Conservation (phyloP, 2,888 invertebrate species). For the Smittia sp. region DNA sequence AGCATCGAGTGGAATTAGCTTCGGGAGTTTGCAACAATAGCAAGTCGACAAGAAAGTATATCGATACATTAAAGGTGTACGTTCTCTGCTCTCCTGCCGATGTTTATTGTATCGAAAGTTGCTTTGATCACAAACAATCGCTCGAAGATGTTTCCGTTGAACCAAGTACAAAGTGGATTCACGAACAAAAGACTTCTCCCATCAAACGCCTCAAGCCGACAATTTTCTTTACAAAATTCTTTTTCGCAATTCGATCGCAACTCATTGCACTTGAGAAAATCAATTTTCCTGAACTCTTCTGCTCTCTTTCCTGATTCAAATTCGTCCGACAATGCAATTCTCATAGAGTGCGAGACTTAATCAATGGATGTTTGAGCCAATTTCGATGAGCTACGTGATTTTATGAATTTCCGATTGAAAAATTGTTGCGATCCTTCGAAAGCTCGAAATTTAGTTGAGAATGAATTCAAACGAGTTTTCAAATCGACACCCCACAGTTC, state of each 20-base stretch:
- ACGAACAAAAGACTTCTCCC: too few relatives aligned
- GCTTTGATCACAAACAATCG: too few relatives aligned
- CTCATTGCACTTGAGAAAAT: not conserved
- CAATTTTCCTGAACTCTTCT: too few relatives aligned
- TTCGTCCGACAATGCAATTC: not conserved
- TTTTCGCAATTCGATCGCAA: not conserved
- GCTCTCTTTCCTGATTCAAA: too few relatives aligned
- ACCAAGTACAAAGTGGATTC: too few relatives aligned
- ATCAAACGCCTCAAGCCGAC: not conserved
- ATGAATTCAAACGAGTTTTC: not conserved
- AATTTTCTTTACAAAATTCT: not conserved
- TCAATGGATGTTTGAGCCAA: not conserved
- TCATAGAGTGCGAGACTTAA: not conserved
- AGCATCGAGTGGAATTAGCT: too few relatives aligned
- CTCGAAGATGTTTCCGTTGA: too few relatives aligned
- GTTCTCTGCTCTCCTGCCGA: too few relatives aligned
- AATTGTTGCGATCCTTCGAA: not conserved
- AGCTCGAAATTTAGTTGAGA: not conserved
- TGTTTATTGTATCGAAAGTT: too few relatives aligned
- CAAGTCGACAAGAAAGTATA: too few relatives aligned
- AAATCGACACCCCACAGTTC: not conserved
- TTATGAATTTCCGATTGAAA: not conserved
- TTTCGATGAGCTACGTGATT: not conserved
- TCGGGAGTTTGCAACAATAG: too few relatives aligned
- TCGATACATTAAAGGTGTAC: too few relatives aligned